Evolutionary conservation across 2,797 vertebrate genomes (phyloP), one percentile per base, ranked within the genome.

Genomic region (Nyctibius grandis): DNA sequence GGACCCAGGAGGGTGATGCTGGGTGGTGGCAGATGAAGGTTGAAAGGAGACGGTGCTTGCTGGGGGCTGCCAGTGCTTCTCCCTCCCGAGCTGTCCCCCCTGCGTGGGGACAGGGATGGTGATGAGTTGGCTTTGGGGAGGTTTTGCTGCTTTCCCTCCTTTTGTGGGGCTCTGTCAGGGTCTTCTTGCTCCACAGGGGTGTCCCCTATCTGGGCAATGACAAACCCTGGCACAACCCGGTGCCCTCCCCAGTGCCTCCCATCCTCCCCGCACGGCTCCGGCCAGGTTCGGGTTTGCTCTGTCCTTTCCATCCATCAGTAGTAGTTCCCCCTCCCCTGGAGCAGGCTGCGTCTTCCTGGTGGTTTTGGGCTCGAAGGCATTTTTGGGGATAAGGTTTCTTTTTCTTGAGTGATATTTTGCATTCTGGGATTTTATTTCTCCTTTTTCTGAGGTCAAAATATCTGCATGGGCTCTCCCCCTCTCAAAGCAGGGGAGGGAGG

Each of bases 1-100:
- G n/a, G n/a, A n/a, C n/a, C 42, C 40, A 61, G 33, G 18, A 22
- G 20, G 36, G 36, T 28, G 86, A 59, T 77, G 85, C 83, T 53
- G 42, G 29, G 18, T 50, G 64, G 26, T 18, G 79, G 42, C 34
- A 13, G 85, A 81, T 92, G 85, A 93, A 95, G 96, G 95, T 86
- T 96, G 96, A 96, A 93, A 94, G 95, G 96, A 87, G 90, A 94
- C 60, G 2, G 25, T 38, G 60, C 61, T 54, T 19, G 38, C 34
- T 15, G 2, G 31, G 50, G 47, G 34, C 15, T 86, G 77, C 57
- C 29, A 2, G 56, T 1, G 17, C 45, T 73, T 64, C 42, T 73
- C 69, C 80, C 34, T 78, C 68, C 61, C 19, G 36, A 79, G 67
- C 54, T 59, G 25, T 53, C 50, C 25, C 48, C 72, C 19, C 56